Percentiles rank a stretch among this genome's conserved stretches.
phyloP scores from a whole-genome alignment of 1,140 invertebrate genomes.

The Piezodorus guildinii region DNA sequence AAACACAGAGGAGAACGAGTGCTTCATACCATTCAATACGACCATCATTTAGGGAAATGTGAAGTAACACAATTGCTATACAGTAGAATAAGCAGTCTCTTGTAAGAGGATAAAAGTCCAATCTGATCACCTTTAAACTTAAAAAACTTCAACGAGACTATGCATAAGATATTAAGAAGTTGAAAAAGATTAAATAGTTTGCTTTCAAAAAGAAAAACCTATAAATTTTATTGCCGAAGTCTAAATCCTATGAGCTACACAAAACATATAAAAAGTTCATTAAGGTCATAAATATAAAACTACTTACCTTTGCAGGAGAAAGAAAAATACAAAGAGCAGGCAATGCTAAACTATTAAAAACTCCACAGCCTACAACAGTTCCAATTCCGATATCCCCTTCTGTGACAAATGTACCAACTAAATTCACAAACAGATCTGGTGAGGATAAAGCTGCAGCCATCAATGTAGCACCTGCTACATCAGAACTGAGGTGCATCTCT shows the following conservation, averaged over 20 bases:
- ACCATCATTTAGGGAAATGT: slow-evolving; percentile 46
- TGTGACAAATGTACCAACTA: slow-evolving; percentile 44
- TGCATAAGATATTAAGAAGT: too few species aligned
- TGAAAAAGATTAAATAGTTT: too few species aligned
- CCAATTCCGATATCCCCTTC: slow-evolving; percentile 49
- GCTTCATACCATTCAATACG: slow-evolving; percentile 51
- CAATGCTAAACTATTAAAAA: slow-evolving; percentile 57
- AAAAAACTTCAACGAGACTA: not conserved
- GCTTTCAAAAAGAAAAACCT: too few species aligned
- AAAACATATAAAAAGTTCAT: too few species aligned
- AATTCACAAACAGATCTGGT: slow-evolving; percentile 45
- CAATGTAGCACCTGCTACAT: slow-evolving; percentile 43
- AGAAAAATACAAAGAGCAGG: slow-evolving; percentile 49
- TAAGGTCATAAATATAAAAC: too few species aligned
- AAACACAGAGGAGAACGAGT: slow-evolving; percentile 40
- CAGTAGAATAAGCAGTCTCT: slow-evolving; percentile 52
- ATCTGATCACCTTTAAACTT: slow-evolving; percentile 40
- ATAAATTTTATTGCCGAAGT: too few species aligned
- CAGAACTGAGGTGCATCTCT: slow-evolving; percentile 27
- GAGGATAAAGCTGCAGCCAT: slow-evolving; percentile 54
- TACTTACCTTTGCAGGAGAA: slow-evolving; percentile 3
- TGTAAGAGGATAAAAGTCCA: slow-evolving; percentile 55
- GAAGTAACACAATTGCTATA: slow-evolving; percentile 48
- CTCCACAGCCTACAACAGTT: slow-evolving; percentile 55
- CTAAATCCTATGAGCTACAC: too few species aligned